Conservation (phyloP, 2,888 invertebrate species). For the Pemphredon lugubris region DNA sequence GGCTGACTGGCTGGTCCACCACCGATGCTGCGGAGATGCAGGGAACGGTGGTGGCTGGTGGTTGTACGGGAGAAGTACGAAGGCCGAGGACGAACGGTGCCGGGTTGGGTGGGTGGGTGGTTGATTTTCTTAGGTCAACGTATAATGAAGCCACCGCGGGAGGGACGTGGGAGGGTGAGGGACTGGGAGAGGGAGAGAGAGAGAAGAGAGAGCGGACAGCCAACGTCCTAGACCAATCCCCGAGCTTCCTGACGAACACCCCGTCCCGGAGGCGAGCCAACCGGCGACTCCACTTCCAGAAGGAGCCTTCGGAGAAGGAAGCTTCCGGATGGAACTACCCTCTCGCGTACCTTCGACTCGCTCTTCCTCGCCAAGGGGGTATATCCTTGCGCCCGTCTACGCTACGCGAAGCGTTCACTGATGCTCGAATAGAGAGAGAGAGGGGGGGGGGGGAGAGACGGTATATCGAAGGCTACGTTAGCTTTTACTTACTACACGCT, state of each 20-base stretch:
- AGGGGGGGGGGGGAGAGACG: too few species aligned
- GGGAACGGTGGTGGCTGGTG: conserved; percentile 42
- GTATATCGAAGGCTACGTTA: too few species aligned
- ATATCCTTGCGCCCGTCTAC: too few species aligned
- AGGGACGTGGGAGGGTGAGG: conserved; percentile 56
- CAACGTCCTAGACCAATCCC: conserved; percentile 77
- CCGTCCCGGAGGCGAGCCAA: conserved; percentile 64
- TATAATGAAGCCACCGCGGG: conserved; percentile 77
- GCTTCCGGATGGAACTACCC: conserved; percentile 51
- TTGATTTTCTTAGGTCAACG: conserved; percentile 81
- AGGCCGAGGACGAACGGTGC: conserved; percentile 63
- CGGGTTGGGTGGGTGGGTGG: conserved; percentile 66
- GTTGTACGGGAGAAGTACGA: conserved; percentile 63
- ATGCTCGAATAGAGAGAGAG: too few species aligned
- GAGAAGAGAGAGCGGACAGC: conserved; percentile 66
- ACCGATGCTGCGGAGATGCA: conserved; percentile 47
- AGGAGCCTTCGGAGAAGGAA: conserved; percentile 66
- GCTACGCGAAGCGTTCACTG: too few species aligned
- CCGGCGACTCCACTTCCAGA: conserved; percentile 65
- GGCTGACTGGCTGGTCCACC: conserved; percentile 49
- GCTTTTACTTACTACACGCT: conserved; percentile 46
- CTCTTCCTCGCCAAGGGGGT: conserved; percentile 18
- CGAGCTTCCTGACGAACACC: conserved; percentile 68
- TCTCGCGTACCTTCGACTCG: conserved; percentile 42
- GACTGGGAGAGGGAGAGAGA: conserved; percentile 37